Conservation (phyloP, 53 echinoderm and acorn worm genomes). For the Temnopleurus reevesii region DNA sequence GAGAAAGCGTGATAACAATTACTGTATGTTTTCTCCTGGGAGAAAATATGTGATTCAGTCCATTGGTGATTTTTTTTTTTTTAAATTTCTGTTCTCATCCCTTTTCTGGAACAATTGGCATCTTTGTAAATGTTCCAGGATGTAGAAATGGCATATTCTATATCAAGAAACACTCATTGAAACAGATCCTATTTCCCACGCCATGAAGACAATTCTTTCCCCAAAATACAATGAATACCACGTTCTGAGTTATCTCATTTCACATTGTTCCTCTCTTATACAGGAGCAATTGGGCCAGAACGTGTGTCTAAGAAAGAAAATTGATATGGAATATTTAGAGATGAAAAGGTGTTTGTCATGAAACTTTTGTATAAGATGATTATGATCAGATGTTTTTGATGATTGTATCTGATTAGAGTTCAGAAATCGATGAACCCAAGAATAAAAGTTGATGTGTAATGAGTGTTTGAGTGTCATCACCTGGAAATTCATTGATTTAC, state of each 20-base stretch:
- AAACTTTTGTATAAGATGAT: neutral
- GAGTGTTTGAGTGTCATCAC: too few species aligned
- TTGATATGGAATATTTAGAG: neutral
- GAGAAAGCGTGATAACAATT: too few species aligned
- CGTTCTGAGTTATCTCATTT: conserved; percentile 16
- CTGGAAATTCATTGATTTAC: too few species aligned
- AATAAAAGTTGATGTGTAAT: too few species aligned
- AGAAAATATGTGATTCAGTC: too few species aligned
- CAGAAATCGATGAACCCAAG: neutral
- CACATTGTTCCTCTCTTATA: conserved; percentile 21
- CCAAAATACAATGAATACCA: neutral
- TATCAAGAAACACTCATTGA: neutral
- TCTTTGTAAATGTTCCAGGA: too few species aligned
- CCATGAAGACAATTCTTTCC: neutral
- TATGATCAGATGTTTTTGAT: neutral
- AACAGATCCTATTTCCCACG: conserved; percentile 7
- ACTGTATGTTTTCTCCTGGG: too few species aligned
- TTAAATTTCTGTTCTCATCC: too few species aligned
- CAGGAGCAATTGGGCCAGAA: conserved; percentile 6
- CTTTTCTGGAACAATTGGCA: too few species aligned
- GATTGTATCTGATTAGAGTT: neutral
- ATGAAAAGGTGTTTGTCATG: neutral
- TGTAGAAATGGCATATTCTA: too few species aligned
- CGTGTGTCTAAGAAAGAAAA: conserved; percentile 19
- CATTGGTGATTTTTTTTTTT: too few species aligned